phyloP scores from a whole-genome alignment of 2,113 vertebrate species.

The Ameiurus melas region DNA sequence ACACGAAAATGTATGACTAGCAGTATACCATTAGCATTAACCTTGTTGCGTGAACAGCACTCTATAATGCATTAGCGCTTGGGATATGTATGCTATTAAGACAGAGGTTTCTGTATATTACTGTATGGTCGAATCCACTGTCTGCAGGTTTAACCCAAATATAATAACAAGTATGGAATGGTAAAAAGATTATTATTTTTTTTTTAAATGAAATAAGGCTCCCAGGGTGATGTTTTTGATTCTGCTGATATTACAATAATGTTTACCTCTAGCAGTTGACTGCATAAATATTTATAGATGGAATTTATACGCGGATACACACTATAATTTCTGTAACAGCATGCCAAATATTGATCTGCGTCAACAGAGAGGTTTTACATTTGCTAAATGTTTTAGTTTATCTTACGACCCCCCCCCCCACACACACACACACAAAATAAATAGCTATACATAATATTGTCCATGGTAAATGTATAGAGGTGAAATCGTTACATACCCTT shows the following conservation, averaged over 20 bases:
- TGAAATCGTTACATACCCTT: neutral
- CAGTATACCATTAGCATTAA: neutral
- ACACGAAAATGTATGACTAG: neutral
- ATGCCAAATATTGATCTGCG: neutral
- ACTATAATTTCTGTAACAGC: neutral
- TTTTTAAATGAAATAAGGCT: neutral
- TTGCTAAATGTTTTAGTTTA: neutral
- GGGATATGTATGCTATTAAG: neutral
- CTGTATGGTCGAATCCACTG: neutral
- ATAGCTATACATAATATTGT: neutral
- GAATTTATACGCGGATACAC: neutral
- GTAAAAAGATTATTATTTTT: neutral
- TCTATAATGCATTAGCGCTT: constrained; percentile 7
- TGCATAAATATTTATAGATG: neutral
- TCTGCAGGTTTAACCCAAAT: neutral
- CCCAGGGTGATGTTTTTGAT: neutral
- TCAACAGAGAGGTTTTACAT: neutral
- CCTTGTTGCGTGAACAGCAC: constrained; percentile 6
- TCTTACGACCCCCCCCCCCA: too few relatives aligned
- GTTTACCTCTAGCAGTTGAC: neutral
- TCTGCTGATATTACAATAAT: neutral
- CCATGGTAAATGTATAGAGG: neutral
- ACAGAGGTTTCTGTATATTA: neutral
- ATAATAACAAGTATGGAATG: neutral
- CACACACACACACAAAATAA: neutral